phyloP scores from a whole-genome alignment of 1,140 invertebrate genomes.

The Trissolcus basalis region DNA sequence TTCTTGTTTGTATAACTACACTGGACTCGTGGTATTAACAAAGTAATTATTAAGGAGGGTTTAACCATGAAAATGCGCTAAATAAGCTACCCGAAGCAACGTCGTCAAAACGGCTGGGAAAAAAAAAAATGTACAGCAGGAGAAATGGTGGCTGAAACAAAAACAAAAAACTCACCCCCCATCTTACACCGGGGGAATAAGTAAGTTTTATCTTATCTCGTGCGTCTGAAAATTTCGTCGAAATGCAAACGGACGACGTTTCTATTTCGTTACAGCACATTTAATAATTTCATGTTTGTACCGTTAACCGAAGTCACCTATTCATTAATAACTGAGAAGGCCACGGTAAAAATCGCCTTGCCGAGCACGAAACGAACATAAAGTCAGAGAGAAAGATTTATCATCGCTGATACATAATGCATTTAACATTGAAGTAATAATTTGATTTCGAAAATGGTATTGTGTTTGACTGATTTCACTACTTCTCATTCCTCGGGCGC shows the following conservation, averaged over 20 bases:
- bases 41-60: constrained; percentile 59
- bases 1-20: constrained; percentile 61
- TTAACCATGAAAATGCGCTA: constrained; percentile 53
- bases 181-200: neutral
- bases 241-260: no score
- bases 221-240: no score
- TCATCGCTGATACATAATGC: constrained; percentile 32
- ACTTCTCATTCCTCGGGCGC: constrained; percentile 27
- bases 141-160: neutral
- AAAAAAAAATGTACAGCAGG: constrained; percentile 10
- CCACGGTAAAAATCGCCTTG: constrained; percentile 12
- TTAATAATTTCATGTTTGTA: no score
- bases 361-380: constrained; percentile 26
- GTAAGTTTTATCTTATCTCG: neutral
- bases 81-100: constrained; percentile 45
- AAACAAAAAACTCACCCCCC: neutral
- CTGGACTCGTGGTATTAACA: constrained; percentile 58
- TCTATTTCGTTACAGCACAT: no score
- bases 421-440: constrained; percentile 47
- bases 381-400: constrained; percentile 33
- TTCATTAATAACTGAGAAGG: neutral
- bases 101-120: constrained; percentile 31
- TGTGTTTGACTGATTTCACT: constrained; percentile 39
- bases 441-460: constrained; percentile 43
- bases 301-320: no score